Evolutionary conservation across 1,140 invertebrate genomes (phyloP).

Genomic region (Trichonephila inaurata): DNA sequence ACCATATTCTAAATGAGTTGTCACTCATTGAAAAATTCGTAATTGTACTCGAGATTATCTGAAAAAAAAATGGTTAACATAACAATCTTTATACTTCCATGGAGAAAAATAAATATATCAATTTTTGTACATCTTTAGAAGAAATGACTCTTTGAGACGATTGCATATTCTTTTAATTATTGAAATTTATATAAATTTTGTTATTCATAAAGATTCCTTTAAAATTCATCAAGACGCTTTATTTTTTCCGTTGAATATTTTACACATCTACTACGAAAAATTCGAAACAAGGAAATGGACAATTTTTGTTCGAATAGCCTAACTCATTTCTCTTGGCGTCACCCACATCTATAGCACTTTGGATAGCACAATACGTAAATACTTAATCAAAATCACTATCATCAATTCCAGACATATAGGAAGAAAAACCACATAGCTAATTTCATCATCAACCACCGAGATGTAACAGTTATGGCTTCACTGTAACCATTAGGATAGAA

Average conservation of each 20-base stretch:
- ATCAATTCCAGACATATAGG: constrained; percentile 56
- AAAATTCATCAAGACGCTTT: too few relatives aligned
- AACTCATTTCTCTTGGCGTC: constrained; percentile 71
- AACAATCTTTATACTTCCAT: too few relatives aligned
- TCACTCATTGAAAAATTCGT: too few relatives aligned
- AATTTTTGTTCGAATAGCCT: constrained; percentile 45
- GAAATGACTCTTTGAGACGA: too few relatives aligned
- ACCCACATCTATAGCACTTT: constrained; percentile 40
- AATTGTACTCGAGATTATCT: too few relatives aligned
- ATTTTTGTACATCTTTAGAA: too few relatives aligned
- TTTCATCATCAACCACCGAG: constrained; percentile 1
- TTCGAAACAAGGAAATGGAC: constrained; percentile 22
- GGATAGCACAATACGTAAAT: constrained; percentile 55
- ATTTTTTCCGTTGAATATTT: neutral
- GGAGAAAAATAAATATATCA: too few relatives aligned
- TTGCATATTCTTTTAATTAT: too few relatives aligned
- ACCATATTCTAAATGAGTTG: too few relatives aligned
- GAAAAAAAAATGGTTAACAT: too few relatives aligned
- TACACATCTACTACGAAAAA: constrained; percentile 36
- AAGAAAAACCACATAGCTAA: constrained; percentile 46
- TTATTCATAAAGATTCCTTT: too few relatives aligned
- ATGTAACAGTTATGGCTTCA: constrained; percentile 6
- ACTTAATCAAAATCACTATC: constrained; percentile 47
- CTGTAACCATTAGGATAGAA: constrained; percentile 39
- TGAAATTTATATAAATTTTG: too few relatives aligned